Conservation (phyloP, 1,140 invertebrate genomes). For the Lepidurus couesii region DNA sequence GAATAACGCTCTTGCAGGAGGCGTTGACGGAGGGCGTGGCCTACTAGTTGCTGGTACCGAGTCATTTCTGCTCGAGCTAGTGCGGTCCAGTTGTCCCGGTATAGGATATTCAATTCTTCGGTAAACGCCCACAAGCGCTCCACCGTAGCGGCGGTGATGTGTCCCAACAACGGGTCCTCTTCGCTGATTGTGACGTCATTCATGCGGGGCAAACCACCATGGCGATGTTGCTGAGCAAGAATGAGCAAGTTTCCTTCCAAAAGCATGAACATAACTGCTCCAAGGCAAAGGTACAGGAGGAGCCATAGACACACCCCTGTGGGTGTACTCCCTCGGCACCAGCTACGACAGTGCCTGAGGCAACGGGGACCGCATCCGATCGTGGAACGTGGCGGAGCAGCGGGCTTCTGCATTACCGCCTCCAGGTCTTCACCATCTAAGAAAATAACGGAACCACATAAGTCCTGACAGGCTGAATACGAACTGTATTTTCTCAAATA, state of each 20-base stretch:
- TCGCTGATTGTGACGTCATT: not conserved
- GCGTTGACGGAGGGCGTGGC: constrained; percentile 40
- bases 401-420: not conserved
- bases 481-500: not conserved
- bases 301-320: constrained; percentile 53
- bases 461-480: not conserved
- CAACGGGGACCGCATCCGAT: constrained; percentile 24
- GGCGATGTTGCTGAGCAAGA: not conserved
- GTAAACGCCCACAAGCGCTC: constrained; percentile 52
- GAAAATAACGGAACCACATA: not conserved
- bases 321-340: constrained; percentile 46
- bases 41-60: constrained; percentile 48
- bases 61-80: constrained; percentile 46
- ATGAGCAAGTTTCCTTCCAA: constrained; percentile 44
- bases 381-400: not conserved
- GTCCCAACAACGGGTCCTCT: constrained; percentile 14
- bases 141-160: constrained; percentile 31
- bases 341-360: constrained; percentile 36
- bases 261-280: constrained; percentile 56
- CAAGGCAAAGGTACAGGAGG: constrained; percentile 54
- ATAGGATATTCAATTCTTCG: constrained; percentile 53
- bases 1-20: constrained; percentile 46
- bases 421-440: not conserved
- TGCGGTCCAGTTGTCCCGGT: constrained; percentile 53
- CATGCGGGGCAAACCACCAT: not conserved